Base-by-base conservation (phyloP, 1,140 invertebrate genomes). In the Nylanderia fulva region DNA sequence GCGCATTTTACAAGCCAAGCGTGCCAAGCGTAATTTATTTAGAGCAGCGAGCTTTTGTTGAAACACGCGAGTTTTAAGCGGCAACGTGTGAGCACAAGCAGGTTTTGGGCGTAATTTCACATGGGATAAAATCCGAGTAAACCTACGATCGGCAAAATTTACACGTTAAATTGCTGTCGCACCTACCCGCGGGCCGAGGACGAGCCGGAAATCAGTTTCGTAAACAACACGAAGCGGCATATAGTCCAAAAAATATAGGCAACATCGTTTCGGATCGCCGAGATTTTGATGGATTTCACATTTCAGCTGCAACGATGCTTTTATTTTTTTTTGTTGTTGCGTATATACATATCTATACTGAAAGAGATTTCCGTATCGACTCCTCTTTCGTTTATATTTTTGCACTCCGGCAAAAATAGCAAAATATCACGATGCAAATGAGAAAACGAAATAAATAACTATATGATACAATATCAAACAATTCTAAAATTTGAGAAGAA, bases 201-300 rank as follows among this genome's bases (percentile, higher is more conserved):
- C 69, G 27, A 42, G n/a, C 9, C 24, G 60, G 72, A 87, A 79
- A 87, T 84, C 82, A 71, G 85, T 84, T 84, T 86, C 58, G 85
- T 45, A 68, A 80, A 76, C 69, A 74, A 56, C n/a, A n/a, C 66
- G 29, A 39, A 60, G 66, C 54, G 27, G 64, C 29, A 52, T 24
- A 36, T 24, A 36, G 79, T 15, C 29, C 18, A 52, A 58, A 69
- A n/a, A 79, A 80, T 58, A 66, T 56, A 68, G 68, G n/a, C 24
- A 56, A 79, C 83, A 33, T 66, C 68, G 86, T 72, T 85, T 54
- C 8, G 39, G 8, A 45, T 39, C 68, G n/a, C 5, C 48, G 42
- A 71, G 79, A 88, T 88, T n/a, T n/a, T 87, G 87, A 88, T 88
- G 72, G 64, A 63, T 85, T 74, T 85, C 64, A 75, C 45, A 39